Evolutionary conservation across 2,797 vertebrate species (phyloP), one percentile per base, ranked within the genome.

Genomic region (Gambelia wislizenii): DNA sequence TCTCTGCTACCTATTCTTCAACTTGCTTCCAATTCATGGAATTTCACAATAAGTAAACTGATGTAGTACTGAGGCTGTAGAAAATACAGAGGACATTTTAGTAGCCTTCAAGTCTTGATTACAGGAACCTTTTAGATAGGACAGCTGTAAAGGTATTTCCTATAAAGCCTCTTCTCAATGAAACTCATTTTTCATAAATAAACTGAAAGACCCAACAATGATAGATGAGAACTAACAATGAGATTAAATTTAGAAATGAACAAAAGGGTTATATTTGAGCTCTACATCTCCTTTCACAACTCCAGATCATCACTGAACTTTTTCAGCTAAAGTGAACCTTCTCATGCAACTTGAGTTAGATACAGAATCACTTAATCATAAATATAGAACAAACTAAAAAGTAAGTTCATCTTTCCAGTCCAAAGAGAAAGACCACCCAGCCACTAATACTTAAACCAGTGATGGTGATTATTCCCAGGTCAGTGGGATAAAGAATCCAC

Each of bases 191-290:
- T 80, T 22, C 64, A 25, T 54, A 69, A 87, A 36, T 80, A 33
- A 87, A 79, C 33, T 13, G 20, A 86, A 86, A 44, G 33, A 27
- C 25, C 70, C 30, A 9, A 56, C 64, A 54, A n/a, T 72, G 30
- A 86, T 47, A 49, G 49, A 81, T 22, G 44, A 33, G 52, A 70
- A 44, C 30, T 12, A 88, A 74, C 30, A 75, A 30, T 47, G 20
- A 56, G 44, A 78, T 86, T 44, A 82, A 74, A 6, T 82, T 47
- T 56, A 47, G n/a, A n/a, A n/a, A n/a, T 44, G 54, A 87, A 82
- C 52, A 87, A 74, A n/a, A 47, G 39, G 39, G 7, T 72, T 59
- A 70, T n/a, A 47, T 72, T 25, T 33, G 27, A 82, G 30, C n/a
- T 82, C 27, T n/a, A 49, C 9, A 42, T 80, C 70, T 80, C 36